A percentile compares a stretch with the other conserved stretches of the same genome.
phyloP scores from a whole-genome alignment of 2,797 vertebrate genomes.

The Channallabes apus region DNA sequence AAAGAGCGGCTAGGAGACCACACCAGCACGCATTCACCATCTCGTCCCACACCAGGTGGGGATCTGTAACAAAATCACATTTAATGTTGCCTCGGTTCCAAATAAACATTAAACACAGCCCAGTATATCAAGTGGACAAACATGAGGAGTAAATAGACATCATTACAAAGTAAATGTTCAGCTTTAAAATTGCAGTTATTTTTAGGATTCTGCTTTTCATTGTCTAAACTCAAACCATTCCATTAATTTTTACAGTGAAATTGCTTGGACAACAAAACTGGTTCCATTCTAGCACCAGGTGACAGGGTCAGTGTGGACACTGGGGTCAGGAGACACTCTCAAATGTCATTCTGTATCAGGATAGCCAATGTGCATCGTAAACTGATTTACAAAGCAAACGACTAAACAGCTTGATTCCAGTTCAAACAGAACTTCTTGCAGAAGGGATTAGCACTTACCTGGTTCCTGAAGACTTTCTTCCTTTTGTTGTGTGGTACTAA shows the following conservation, averaged over 20 bases:
- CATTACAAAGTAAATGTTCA: not conserved
- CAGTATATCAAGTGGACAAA: not conserved
- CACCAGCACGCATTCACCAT: slow-evolving; percentile 99
- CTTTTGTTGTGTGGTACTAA: slow-evolving; percentile 63
- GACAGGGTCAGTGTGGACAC: not conserved
- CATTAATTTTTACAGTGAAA: not conserved
- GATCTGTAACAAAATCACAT: slow-evolving; percentile 74
- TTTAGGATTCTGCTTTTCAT: no score
- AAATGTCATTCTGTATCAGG: not conserved
- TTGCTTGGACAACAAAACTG: not conserved
- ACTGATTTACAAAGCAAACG: not conserved
- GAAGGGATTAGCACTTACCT: slow-evolving; percentile 70
- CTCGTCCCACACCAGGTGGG: slow-evolving; percentile 94
- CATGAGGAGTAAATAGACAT: not conserved
- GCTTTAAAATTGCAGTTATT: not conserved
- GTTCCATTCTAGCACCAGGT: not conserved
- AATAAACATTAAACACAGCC: not conserved
- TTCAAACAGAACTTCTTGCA: not conserved
- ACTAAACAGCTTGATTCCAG: not conserved
- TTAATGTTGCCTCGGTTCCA: slow-evolving; percentile 12
- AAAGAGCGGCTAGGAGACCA: slow-evolving; percentile 93
- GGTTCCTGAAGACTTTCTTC: slow-evolving; percentile 73
- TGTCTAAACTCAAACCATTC: not conserved
- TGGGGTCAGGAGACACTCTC: no score
- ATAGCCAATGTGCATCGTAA: not conserved